These are phyloP conservation scores for Dendronephthya gigantea DNA, from an alignment of 64 coral and sea anemone species.

Conservation along the genomic window DNA sequence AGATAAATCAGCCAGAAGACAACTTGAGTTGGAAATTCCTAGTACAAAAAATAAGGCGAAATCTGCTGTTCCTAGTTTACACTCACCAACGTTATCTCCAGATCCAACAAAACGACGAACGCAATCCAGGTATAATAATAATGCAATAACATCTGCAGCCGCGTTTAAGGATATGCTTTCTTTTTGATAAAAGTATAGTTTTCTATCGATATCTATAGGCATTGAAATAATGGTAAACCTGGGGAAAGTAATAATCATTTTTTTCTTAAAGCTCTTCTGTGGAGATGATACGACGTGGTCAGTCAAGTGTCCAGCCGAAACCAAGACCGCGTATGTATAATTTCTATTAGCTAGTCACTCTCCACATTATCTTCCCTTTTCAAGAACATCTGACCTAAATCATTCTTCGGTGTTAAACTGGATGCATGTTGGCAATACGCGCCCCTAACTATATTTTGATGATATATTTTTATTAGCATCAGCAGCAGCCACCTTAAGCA, in stretches of 20 bases:
- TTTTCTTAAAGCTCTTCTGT: conserved; percentile 51
- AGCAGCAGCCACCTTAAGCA: conserved; percentile 83
- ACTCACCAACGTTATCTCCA: not conserved
- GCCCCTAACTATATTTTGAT: not conserved
- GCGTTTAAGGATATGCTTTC: too few relatives aligned
- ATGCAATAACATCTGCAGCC: not conserved
- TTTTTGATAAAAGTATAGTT: too few relatives aligned
- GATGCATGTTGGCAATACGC: too few relatives aligned
- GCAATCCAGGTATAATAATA: not conserved
- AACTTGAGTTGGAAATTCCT: not conserved
- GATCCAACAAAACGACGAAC: conserved; percentile 2
- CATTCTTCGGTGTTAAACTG: too few relatives aligned
- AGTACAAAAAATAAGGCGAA: not conserved
- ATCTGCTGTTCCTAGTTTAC: not conserved
- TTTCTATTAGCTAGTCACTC: too few relatives aligned
- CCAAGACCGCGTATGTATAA: conserved; percentile 68
- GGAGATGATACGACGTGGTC: conserved; percentile 62
- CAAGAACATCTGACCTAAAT: not conserved
- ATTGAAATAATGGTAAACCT: too few relatives aligned
- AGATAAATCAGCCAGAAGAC: not conserved
- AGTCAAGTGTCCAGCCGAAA: conserved; percentile 61
- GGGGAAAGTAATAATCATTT: not conserved
- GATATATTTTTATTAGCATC: conserved; percentile 43
- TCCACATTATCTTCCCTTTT: too few relatives aligned
- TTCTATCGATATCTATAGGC: too few relatives aligned